Percentiles rank a stretch among this genome's conserved stretches.
phyloP scores from a whole-genome alignment of 2,888 invertebrate species.

The Mechanitis messenoides region DNA sequence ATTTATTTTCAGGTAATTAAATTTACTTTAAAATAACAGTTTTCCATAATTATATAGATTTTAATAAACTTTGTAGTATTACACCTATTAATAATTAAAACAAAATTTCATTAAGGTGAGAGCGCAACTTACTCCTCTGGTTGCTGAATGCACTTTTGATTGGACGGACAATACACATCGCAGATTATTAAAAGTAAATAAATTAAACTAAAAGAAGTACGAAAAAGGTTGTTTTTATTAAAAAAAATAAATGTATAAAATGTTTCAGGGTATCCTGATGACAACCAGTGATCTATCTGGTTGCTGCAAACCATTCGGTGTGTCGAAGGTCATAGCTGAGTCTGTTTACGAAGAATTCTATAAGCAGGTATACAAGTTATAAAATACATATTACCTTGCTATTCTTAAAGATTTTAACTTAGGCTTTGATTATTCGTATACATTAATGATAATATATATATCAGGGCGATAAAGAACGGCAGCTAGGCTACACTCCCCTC shows the following conservation, averaged over 20 bases:
- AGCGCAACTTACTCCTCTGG: constrained; percentile 69
- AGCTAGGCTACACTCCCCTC: constrained; percentile 76
- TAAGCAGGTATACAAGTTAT: constrained; percentile 50
- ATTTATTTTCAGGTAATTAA: constrained; percentile 32
- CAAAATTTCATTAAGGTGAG: constrained; percentile 43
- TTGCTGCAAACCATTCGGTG: constrained; percentile 75
- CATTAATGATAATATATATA: no score
- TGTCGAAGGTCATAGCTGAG: constrained; percentile 72
- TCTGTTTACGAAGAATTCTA: constrained; percentile 76
- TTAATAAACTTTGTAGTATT: no score
- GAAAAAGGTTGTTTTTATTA: background rate
- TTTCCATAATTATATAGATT: no score
- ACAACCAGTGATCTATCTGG: constrained; percentile 79
- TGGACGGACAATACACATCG: constrained; percentile 69
- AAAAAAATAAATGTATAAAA: background rate
- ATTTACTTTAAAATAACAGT: background rate
- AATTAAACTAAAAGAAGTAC: background rate
- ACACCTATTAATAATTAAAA: background rate
- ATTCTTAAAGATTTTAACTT: background rate
- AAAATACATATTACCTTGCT: constrained; percentile 1
- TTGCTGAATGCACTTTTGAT: constrained; percentile 66
- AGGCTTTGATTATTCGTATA: background rate
- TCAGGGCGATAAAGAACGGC: constrained; percentile 78
- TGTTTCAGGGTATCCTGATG: constrained; percentile 70
- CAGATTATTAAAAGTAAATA: constrained; percentile 67